Conservation (phyloP, 1,140 invertebrate genomes). For the Arctopsyche grandis region DNA sequence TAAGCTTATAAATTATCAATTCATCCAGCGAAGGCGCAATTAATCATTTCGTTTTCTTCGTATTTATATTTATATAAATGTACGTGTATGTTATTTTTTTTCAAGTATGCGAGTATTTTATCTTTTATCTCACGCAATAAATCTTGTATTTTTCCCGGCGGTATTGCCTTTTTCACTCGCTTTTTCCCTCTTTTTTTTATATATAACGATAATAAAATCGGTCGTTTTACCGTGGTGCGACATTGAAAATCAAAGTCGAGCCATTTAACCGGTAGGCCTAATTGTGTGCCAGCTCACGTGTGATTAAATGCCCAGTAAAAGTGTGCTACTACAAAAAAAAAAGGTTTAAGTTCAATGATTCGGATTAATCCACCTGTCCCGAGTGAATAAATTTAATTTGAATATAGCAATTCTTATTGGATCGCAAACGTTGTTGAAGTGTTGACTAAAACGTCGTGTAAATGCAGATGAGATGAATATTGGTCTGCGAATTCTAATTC, state of each 20-base stretch:
- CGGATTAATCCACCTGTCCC: background rate
- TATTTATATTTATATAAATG: background rate
- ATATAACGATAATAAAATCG: conserved; percentile 23
- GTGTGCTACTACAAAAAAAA: too few relatives aligned
- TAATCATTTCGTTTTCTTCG: conserved; percentile 32
- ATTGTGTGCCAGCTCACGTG: conserved; percentile 11
- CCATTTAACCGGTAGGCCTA: conserved; percentile 23
- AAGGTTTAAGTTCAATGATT: background rate
- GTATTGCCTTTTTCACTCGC: conserved; percentile 17
- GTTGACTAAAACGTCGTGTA: conserved; percentile 7
- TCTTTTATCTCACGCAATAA: conserved; percentile 42
- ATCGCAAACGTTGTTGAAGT: background rate
- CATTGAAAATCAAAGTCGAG: conserved; percentile 12
- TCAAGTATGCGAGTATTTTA: conserved; percentile 6
- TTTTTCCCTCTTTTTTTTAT: background rate
- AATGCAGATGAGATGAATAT: conserved; percentile 29
- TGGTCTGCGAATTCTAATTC: conserved; percentile 21
- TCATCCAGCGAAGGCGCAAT: conserved; percentile 1
- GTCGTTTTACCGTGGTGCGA: background rate
- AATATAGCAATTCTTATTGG: background rate
- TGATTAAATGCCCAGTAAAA: conserved; percentile 10
- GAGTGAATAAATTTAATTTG: background rate
- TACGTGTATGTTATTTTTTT: background rate
- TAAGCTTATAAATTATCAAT: conserved; percentile 11
- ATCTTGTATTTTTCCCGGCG: conserved; percentile 33